Conservation (phyloP, 2,888 invertebrate genomes). For the Barypeithes pellucidus region DNA sequence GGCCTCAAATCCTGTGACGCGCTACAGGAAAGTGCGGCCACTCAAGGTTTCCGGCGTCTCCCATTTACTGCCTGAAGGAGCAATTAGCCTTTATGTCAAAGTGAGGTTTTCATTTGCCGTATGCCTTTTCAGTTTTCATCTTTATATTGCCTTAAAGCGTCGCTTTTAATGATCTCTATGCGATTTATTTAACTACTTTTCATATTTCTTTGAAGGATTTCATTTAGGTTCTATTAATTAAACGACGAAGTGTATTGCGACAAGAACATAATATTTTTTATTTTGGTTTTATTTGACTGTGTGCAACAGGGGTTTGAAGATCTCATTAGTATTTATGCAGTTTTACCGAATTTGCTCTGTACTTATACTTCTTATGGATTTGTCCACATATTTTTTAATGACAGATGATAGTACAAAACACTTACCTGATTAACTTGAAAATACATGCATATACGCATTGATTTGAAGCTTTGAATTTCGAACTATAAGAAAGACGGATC, state of each 20-base stretch:
- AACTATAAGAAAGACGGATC: too few species aligned
- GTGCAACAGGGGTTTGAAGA: neutral
- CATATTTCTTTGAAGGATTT: slow-evolving; percentile 28
- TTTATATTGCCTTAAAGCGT: slow-evolving; percentile 51
- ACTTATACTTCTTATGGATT: too few species aligned
- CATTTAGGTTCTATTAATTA: slow-evolving; percentile 35
- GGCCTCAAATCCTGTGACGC: slow-evolving; percentile 54
- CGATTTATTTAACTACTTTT: slow-evolving; percentile 55
- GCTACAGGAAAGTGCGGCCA: slow-evolving; percentile 60
- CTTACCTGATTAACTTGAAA: too few species aligned
- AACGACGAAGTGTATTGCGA: slow-evolving; percentile 9
- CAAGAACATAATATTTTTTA: slow-evolving; percentile 19
- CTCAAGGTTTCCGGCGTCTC: slow-evolving; percentile 65
- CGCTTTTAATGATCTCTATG: slow-evolving; percentile 55
- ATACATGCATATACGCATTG: too few species aligned
- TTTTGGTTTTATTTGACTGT: neutral
- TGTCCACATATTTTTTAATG: too few species aligned
- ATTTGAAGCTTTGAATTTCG: too few species aligned
- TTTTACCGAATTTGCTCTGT: too few species aligned
- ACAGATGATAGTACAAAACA: too few species aligned
- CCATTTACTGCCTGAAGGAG: slow-evolving; percentile 70
- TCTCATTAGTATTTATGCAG: slow-evolving; percentile 17
- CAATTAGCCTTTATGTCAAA: slow-evolving; percentile 70
- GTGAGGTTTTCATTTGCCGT: slow-evolving; percentile 64
- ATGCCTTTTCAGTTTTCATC: slow-evolving; percentile 58